Percentiles rank a stretch among this genome's conserved stretches.
Evolutionary conservation across 2,797 vertebrate genomes (phyloP).

Genomic region (Galaxias olidus): DNA sequence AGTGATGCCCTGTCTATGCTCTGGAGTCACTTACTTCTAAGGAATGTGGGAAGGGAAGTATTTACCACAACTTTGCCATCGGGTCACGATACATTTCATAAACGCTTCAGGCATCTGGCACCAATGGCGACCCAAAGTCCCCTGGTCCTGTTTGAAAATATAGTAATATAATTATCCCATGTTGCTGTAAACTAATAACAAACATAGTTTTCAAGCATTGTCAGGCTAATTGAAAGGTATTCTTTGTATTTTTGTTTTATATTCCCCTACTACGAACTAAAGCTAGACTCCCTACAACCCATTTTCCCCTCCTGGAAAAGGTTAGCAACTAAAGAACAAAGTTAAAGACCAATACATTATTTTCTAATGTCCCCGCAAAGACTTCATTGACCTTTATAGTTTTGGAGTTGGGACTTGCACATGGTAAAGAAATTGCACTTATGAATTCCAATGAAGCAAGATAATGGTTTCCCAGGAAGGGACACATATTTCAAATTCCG

Average conservation of each 20-base stretch:
- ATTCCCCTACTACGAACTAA: not conserved
- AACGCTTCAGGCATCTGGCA: no score
- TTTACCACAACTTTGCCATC: no score
- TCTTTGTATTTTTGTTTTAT: no score
- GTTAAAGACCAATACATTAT: conserved; percentile 19
- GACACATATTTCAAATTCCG: conserved; percentile 47
- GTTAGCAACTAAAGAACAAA: conserved; percentile 12
- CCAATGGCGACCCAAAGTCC: not conserved
- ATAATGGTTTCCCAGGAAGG: conserved; percentile 41
- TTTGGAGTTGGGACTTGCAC: conserved; percentile 13
- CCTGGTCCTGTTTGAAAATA: not conserved
- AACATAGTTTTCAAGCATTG: no score
- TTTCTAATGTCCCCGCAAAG: conserved; percentile 15
- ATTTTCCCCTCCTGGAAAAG: conserved; percentile 6
- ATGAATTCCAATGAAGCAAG: conserved; percentile 37
- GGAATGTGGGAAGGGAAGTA: no score
- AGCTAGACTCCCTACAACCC: no score
- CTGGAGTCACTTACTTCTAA: not conserved
- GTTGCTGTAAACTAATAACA: not conserved
- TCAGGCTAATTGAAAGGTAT: no score
- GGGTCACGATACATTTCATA: no score
- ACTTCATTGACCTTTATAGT: conserved; percentile 31
- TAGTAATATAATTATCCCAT: not conserved
- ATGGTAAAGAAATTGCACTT: conserved; percentile 39
- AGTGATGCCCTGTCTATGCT: conserved; percentile 28